Evolutionary conservation across 2,888 invertebrate genomes (phyloP), one percentile per base, ranked within the genome.

Genomic region (Machimus rusticus): DNA sequence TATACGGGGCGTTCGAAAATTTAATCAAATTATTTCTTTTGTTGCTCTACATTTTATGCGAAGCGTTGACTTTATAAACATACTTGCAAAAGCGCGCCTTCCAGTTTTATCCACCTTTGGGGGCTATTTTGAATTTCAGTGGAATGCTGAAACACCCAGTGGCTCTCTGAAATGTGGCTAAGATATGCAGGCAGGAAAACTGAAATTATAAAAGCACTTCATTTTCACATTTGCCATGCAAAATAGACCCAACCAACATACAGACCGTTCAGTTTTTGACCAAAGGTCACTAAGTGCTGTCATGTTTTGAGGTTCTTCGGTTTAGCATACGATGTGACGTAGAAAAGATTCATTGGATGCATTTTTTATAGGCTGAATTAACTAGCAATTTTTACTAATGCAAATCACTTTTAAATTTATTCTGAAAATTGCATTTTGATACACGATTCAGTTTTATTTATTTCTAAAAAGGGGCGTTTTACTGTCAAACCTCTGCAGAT

Each of bases 41-140:
- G 39, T 79, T 79, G 79, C 43, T 79, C 79, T 16, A 79, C 79
- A 79, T 79, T 79, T 79, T 79, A 79, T 79, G 79, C 79, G 43
- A 79, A 28, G 16, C 66, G 66, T 39, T 46, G 43, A 46, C 43
- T 19, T 78, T 78, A 39, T 79, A 79, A 9, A 79, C 79, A 46
- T 19, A 46, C 66, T 66, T 66, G 66, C 66, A 66, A 66, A 66
- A 66, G 66, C 23, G 28, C 23, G 66, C 66, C 66, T 66, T 66
- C 66, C 66, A 66, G 66, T 23, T 66, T 66, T 66, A 66, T 28
- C 66, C 79, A 79, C 46, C 79, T 46, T 46, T 79, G 79, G 19
- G 19, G 46, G 43, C 39, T 79, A 43, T 79, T 79, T 79, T 79
- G 79, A 79, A 79, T 79, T 79, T 79, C 19, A 43, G 43, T 9